Evolutionary conservation across 2,113 vertebrate species (phyloP).

Genomic region (Pteronura brasiliensis): DNA sequence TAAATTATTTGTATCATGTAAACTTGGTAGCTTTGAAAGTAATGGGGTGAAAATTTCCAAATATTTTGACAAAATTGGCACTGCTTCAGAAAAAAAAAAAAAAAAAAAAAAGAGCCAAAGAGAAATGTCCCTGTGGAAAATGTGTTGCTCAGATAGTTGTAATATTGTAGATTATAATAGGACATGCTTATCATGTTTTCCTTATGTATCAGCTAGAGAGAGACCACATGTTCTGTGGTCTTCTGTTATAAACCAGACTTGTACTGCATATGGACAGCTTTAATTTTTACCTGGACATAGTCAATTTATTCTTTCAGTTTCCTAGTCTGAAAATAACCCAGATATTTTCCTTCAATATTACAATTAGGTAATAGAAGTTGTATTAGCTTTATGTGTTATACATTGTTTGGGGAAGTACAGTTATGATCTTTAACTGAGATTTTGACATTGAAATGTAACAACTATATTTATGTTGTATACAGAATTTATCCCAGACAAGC

Average conservation of each 20-base stretch:
- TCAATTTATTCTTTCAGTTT: not conserved
- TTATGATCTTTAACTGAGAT: conserved; percentile 22
- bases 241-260: not conserved
- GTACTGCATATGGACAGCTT: not conserved
- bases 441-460: not conserved
- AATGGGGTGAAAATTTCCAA: conserved; percentile 47
- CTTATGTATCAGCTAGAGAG: not conserved
- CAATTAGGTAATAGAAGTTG: not conserved
- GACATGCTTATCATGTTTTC: not conserved
- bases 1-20: conserved; percentile 10
- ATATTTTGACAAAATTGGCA: not conserved
- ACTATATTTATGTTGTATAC: not conserved
- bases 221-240: not conserved
- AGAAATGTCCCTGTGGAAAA: conserved; percentile 32
- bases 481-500: not conserved
- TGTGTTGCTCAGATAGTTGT: not conserved
- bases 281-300: conserved; percentile 3
- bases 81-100: not conserved
- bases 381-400: not conserved
- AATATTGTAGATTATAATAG: not conserved
- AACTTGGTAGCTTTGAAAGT: conserved; percentile 45
- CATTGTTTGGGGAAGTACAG: not conserved
- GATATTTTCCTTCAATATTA: not conserved
- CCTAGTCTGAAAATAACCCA: not conserved
- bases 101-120: conserved; percentile 11